phyloP scores from a whole-genome alignment of 1,140 invertebrate species.

The Sweltsa coloradensis region DNA sequence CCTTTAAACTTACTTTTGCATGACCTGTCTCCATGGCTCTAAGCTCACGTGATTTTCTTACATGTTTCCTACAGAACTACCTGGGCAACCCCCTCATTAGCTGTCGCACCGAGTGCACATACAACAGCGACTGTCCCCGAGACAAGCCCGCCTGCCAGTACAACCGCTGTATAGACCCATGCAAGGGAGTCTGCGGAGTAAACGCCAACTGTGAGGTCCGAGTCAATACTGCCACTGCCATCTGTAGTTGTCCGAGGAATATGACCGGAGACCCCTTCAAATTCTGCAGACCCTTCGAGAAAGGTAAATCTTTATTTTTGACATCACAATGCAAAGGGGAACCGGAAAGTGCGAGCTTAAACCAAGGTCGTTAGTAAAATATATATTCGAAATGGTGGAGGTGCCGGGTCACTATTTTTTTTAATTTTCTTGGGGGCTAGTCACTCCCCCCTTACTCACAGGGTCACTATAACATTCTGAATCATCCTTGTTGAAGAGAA shows the following conservation, averaged over 20 bases:
- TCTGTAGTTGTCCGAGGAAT: conserved; percentile 74
- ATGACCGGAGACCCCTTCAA: conserved; percentile 80
- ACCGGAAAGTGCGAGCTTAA: too few relatives aligned
- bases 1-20: too few relatives aligned
- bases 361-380: too few relatives aligned
- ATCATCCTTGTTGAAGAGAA: too few relatives aligned
- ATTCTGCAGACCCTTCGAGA: conserved; percentile 64
- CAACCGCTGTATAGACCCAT: conserved; percentile 67
- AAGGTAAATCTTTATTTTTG: too few relatives aligned
- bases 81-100: conserved; percentile 57
- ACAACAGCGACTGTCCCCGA: conserved; percentile 58
- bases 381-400: too few relatives aligned
- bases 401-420: too few relatives aligned
- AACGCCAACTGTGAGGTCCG: conserved; percentile 68
- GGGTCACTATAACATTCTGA: too few relatives aligned
- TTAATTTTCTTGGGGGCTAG: too few relatives aligned
- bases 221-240: conserved; percentile 54
- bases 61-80: conserved; percentile 41
- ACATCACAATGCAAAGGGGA: too few relatives aligned
- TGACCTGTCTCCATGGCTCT: too few relatives aligned
- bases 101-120: conserved; percentile 61
- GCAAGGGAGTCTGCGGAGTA: conserved; percentile 64
- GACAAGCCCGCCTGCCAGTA: conserved; percentile 67
- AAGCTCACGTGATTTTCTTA: conserved; percentile 7
- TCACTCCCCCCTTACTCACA: too few relatives aligned